Evolutionary conservation across 2,797 vertebrate species (phyloP).

Genomic region (Aratinga solstitialis): DNA sequence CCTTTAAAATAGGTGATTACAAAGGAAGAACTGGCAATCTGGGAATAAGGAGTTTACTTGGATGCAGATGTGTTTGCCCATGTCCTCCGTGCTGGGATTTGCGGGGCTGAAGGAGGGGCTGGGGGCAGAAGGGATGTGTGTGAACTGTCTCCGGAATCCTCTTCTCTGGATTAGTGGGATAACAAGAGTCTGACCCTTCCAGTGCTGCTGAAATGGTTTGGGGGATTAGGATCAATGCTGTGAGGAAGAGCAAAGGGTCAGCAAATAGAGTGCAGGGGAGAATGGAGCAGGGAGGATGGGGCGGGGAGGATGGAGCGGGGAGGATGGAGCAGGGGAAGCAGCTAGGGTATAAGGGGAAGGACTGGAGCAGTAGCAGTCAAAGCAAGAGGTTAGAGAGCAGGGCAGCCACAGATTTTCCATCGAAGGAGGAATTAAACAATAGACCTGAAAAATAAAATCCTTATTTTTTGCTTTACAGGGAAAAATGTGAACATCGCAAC

Average conservation of each 20-base stretch:
- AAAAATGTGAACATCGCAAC: fast-evolving
- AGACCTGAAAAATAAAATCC: fast-evolving
- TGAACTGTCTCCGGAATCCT: neutral
- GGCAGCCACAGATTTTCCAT: neutral
- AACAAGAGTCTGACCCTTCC: neutral
- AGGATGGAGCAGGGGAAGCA: neutral
- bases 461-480: fast-evolving
- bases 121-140: neutral
- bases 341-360: neutral
- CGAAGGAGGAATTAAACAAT: neutral
- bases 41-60: neutral
- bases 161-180: slow-evolving; percentile 6
- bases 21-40: neutral
- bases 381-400: neutral
- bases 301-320: too few relatives aligned
- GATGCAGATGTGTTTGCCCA: neutral
- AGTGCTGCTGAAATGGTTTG: neutral
- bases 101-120: neutral
- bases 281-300: neutral
- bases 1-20: neutral
- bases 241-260: neutral
- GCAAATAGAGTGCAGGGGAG: neutral
- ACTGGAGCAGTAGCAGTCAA: neutral
- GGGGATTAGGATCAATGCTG: slow-evolving; percentile 20
- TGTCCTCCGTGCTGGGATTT: fast-evolving